These are phyloP conservation scores for Diadumene lineata DNA, from an alignment of 92 coral and sea anemone genomes.

Conservation along the genomic window DNA sequence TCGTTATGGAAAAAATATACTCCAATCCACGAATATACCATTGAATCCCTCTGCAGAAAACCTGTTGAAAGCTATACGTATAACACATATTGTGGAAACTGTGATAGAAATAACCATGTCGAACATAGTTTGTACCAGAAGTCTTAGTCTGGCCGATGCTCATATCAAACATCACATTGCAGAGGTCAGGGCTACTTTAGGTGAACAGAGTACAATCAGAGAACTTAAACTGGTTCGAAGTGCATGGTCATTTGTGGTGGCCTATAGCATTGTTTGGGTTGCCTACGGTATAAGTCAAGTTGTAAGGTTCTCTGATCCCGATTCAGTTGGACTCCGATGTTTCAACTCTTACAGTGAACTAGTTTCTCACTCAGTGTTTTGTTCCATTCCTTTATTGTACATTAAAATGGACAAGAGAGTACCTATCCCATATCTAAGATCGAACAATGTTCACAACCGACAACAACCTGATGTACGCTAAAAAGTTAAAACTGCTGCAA, in stretches of 20 bases:
- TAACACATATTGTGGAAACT: conserved; percentile 18
- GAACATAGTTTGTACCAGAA: neutral
- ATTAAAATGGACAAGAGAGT: conserved; percentile 31
- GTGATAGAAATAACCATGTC: neutral
- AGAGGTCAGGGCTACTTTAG: conserved; percentile 19
- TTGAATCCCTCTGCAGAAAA: no score
- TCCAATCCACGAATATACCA: no score
- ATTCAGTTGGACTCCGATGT: conserved; percentile 1
- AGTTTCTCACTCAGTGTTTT: conserved; percentile 19
- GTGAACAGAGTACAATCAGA: conserved; percentile 27
- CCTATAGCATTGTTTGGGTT: conserved; percentile 22
- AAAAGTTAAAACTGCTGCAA: no score
- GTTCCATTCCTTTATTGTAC: conserved; percentile 21
- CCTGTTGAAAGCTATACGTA: no score
- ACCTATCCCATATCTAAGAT: neutral
- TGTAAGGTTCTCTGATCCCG: neutral
- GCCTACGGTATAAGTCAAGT: conserved; percentile 29
- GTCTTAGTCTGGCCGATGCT: conserved; percentile 6
- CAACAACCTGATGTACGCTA: neutral
- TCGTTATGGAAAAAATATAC: neutral
- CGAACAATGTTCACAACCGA: neutral
- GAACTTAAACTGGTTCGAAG: conserved; percentile 25
- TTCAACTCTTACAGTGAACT: conserved; percentile 11
- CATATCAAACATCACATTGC: conserved; percentile 27
- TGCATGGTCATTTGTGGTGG: conserved; percentile 14